Conservation (phyloP, 2,113 vertebrate species). For the Toxotes chatareus region DNA sequence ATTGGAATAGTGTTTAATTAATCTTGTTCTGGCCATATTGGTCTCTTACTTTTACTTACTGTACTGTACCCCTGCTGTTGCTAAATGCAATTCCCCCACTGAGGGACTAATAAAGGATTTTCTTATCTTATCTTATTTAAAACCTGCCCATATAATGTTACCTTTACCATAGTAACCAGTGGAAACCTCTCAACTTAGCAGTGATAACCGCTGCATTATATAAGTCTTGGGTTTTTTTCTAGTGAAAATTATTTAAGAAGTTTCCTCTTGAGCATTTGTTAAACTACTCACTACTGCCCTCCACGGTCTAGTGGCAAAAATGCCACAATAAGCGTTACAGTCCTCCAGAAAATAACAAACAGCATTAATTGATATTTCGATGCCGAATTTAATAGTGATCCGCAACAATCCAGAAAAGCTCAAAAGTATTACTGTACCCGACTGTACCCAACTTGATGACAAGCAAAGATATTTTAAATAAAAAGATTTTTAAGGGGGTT, state of each 20-base stretch:
- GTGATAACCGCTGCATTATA: background rate
- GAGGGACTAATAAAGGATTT: no score
- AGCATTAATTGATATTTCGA: background rate
- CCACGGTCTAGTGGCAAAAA: background rate
- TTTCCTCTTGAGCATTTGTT: background rate
- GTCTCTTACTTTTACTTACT: no score
- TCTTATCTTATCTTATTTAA: background rate
- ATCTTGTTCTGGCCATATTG: no score
- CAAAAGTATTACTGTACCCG: rapidly evolving
- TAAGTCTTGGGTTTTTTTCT: no score
- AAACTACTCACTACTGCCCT: constrained; percentile 30
- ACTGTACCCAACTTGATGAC: rapidly evolving
- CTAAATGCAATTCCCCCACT: no score
- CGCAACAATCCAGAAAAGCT: rapidly evolving
- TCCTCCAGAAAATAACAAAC: background rate
- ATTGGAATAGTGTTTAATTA: no score
- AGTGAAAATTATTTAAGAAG: background rate
- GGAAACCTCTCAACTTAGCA: background rate
- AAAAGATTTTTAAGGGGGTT: background rate
- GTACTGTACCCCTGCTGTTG: no score
- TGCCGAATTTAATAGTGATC: constrained; percentile 1
- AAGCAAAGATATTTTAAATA: background rate
- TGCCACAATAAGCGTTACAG: rapidly evolving
- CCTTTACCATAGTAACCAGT: background rate
- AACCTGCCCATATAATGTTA: background rate